Evolutionary conservation across 2,888 invertebrate genomes (phyloP).

Genomic region (Papilio elwesi): DNA sequence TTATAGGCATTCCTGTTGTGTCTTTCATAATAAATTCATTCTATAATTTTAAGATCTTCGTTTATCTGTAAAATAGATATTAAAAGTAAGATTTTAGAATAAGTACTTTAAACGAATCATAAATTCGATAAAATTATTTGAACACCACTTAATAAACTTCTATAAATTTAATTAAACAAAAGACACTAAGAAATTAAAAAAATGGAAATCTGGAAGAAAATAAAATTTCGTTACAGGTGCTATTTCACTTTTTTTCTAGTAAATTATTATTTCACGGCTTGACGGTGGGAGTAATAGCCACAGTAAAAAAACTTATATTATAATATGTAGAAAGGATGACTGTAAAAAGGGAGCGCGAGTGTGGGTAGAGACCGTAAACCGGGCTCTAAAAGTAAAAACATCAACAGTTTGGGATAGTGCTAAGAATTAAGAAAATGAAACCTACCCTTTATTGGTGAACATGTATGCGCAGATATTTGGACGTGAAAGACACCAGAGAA

Average conservation of each 20-base stretch:
- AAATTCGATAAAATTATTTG: conserved; percentile 9
- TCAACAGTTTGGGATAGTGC: background rate
- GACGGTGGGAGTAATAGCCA: too few species aligned
- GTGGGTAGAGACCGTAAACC: too few species aligned
- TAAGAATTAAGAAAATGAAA: background rate
- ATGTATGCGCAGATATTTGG: background rate
- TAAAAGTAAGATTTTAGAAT: conserved; percentile 3
- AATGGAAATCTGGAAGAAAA: conserved; percentile 12
- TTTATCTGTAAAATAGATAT: conserved; percentile 12
- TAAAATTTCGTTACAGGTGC: conserved; percentile 14
- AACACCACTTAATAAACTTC: background rate
- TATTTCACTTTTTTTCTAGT: background rate
- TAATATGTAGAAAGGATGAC: too few species aligned
- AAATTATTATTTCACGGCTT: too few species aligned
- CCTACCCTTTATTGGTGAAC: background rate
- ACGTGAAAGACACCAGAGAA: background rate
- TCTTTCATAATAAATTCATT: conserved; percentile 17
- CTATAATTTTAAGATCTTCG: background rate
- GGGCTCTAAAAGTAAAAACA: background rate
- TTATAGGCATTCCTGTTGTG: conserved; percentile 25
- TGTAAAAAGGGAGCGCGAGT: too few species aligned
- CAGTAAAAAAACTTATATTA: too few species aligned
- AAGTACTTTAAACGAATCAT: background rate
- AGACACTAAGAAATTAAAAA: too few species aligned
- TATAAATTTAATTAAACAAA: too few species aligned